Conservation (phyloP, 2,888 invertebrate genomes). For the Ormyrus thymus region DNA sequence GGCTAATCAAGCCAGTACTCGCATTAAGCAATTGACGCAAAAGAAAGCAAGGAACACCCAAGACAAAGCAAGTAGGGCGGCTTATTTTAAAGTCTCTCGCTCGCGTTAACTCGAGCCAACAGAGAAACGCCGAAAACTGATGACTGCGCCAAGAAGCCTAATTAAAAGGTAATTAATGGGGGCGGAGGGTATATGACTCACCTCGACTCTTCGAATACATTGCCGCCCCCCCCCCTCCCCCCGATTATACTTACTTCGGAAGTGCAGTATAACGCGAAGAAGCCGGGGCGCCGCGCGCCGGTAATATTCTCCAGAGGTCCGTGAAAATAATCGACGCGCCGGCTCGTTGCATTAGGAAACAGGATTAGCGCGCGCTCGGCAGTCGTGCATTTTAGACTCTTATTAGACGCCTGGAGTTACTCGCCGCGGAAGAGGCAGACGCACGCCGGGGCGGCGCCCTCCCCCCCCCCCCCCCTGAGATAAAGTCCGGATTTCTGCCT, state of each 20-base stretch:
- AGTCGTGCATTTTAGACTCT: background rate
- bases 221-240: slow-evolving; percentile 7
- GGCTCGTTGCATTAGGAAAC: slow-evolving; percentile 20
- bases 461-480: background rate
- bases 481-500: slow-evolving; percentile 12
- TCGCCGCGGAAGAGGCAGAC: background rate
- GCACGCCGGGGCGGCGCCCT: too few species aligned
- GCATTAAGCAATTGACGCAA: too few species aligned
- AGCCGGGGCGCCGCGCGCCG: background rate
- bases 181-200: background rate
- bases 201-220: slow-evolving; percentile 21
- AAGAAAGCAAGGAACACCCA: too few species aligned
- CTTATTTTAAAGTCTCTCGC: too few species aligned
- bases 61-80: too few species aligned
- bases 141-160: slow-evolving; percentile 41
- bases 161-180: slow-evolving; percentile 48
- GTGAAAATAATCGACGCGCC: slow-evolving; percentile 30
- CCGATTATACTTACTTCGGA: background rate
- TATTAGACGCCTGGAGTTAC: background rate
- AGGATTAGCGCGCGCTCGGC: slow-evolving; percentile 12
- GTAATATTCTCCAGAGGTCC: slow-evolving; percentile 15
- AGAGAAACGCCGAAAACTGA: slow-evolving; percentile 37
- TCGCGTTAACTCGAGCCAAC: background rate
- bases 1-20: too few species aligned
- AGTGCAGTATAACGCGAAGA: too few species aligned